A percentile compares a stretch with the other conserved stretches of the same genome.
phyloP scores from a whole-genome alignment of 2,797 vertebrate species.

The Crenuchus spilurus region DNA sequence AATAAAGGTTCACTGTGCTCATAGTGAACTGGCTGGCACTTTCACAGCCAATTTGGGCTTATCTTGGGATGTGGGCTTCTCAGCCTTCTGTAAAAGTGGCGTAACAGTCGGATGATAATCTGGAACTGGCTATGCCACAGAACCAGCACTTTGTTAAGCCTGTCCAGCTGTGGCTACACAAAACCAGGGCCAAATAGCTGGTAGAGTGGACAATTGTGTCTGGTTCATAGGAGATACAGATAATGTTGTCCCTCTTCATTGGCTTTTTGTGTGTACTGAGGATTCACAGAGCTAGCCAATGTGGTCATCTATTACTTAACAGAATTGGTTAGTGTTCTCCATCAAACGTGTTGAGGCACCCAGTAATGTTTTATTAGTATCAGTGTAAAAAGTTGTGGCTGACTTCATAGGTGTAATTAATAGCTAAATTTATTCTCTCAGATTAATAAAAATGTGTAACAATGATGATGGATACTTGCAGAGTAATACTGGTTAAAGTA shows the following conservation, averaged over 20 bases:
- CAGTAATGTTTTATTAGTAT: too few relatives aligned
- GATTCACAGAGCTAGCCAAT: too few relatives aligned
- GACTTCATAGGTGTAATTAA: too few relatives aligned
- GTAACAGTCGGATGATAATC: conserved; percentile 65
- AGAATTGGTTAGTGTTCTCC: too few relatives aligned
- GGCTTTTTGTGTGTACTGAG: background rate
- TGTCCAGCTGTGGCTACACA: conserved; percentile 49
- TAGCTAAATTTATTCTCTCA: too few relatives aligned
- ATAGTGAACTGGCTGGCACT: conserved; percentile 52
- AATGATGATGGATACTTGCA: too few relatives aligned
- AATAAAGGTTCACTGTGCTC: conserved; percentile 70
- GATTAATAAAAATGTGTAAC: too few relatives aligned
- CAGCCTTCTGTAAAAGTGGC: conserved; percentile 26
- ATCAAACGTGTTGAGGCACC: too few relatives aligned
- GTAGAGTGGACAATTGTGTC: conserved; percentile 49
- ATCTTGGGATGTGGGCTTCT: conserved; percentile 47
- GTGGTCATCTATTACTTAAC: too few relatives aligned
- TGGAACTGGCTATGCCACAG: conserved; percentile 46
- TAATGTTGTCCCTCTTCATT: background rate
- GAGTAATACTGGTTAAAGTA: too few relatives aligned
- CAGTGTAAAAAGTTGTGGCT: too few relatives aligned
- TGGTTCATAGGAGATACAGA: background rate
- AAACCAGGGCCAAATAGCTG: conserved; percentile 56
- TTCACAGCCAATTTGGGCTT: conserved; percentile 59
- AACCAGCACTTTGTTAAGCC: background rate